phyloP scores from a whole-genome alignment of 2,797 vertebrate species.

The Mycteria americana region DNA sequence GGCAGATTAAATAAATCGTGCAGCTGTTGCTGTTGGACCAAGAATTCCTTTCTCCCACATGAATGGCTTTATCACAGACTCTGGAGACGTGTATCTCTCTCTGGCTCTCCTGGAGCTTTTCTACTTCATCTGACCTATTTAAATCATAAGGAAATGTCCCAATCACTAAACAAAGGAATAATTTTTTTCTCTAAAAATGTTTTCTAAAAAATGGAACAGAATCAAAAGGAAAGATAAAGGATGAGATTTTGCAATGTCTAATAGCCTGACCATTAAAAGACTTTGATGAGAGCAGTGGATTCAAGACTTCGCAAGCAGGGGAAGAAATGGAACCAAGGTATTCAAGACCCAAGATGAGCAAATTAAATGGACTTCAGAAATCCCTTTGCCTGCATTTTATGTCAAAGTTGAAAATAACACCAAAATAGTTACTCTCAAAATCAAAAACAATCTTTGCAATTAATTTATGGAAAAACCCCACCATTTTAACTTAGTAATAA shows the following conservation, averaged over 20 bases:
- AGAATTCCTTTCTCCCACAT: neutral
- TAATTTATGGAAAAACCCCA: rapidly evolving
- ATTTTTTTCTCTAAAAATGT: rapidly evolving
- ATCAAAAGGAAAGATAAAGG: neutral
- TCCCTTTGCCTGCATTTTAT: neutral
- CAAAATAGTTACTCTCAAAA: neutral
- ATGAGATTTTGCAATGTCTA: neutral
- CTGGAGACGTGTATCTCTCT: neutral
- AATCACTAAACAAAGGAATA: neutral
- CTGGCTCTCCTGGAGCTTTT: neutral
- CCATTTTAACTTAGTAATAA: neutral
- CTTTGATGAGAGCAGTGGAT: neutral
- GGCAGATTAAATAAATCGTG: neutral
- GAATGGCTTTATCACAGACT: neutral
- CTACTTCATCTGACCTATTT: neutral
- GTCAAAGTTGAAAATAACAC: neutral
- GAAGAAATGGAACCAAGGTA: neutral
- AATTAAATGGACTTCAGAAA: neutral
- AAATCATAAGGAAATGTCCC: neutral
- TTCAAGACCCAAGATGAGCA: neutral
- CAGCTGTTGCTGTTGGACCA: neutral
- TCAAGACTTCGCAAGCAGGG: neutral
- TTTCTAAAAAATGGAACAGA: neutral
- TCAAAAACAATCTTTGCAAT: rapidly evolving
- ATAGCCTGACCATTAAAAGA: neutral